Conservation (phyloP, 2,888 invertebrate species). For the Limenitis camilla region DNA sequence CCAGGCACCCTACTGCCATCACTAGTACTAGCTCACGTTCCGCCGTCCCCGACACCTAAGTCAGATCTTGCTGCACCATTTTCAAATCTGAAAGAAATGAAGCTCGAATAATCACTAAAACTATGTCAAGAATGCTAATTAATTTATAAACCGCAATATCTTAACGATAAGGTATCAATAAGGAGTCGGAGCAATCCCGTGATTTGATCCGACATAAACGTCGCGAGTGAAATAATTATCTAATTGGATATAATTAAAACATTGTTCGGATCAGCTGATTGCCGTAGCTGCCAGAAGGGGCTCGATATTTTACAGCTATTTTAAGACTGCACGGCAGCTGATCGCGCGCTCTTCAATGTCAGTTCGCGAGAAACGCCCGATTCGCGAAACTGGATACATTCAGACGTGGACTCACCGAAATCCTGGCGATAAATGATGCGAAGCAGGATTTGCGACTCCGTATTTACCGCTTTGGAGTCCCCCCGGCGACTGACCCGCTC, state of each 20-base stretch:
- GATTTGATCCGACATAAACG: constrained; percentile 40
- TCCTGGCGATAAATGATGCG: constrained; percentile 71
- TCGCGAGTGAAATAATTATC: constrained; percentile 50
- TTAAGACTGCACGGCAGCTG: constrained; percentile 69
- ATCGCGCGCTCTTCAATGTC: constrained; percentile 67
- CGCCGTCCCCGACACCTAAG: constrained; percentile 53
- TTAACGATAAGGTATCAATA: constrained; percentile 38
- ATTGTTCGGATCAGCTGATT: constrained; percentile 68
- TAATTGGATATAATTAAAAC: constrained; percentile 65
- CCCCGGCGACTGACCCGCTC: constrained; percentile 66
- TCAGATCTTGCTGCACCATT: constrained; percentile 75
- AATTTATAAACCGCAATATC: constrained; percentile 34
- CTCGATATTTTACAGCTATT: constrained; percentile 71
- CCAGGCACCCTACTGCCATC: constrained; percentile 53
- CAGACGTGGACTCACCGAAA: constrained; percentile 57
- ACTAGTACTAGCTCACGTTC: constrained; percentile 37
- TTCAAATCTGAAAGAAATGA: constrained; percentile 65
- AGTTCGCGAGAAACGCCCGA: constrained; percentile 37
- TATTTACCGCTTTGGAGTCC: constrained; percentile 72
- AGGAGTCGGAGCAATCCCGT: constrained; percentile 41
- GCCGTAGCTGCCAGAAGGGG: constrained; percentile 63
- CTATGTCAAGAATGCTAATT: constrained; percentile 39
- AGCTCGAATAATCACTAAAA: constrained; percentile 45
- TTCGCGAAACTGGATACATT: constrained; percentile 22
- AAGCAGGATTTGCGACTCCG: constrained; percentile 69